Evolutionary conservation across 2,113 vertebrate species (phyloP).

Genomic region (Typhlomys cinereus): DNA sequence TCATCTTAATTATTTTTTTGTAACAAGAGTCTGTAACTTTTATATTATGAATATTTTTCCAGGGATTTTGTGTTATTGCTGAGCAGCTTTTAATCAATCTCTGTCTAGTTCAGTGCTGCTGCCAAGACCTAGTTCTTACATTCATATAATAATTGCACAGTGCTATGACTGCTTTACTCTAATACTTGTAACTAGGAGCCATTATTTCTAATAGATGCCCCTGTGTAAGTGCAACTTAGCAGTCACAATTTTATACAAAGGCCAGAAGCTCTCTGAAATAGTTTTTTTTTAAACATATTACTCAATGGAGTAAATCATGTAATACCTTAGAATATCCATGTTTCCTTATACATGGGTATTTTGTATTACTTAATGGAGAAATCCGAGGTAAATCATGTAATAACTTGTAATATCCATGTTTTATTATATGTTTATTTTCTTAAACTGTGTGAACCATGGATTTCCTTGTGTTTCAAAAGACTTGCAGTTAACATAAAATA

Average conservation of each 20-base stretch:
- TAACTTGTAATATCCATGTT: conserved; percentile 78
- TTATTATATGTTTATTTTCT: conserved; percentile 74
- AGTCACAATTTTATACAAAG: conserved; percentile 71
- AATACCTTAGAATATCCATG: too few species aligned
- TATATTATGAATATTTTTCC: conserved; percentile 91
- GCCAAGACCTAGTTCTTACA: conserved; percentile 82
- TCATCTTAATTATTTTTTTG: conserved; percentile 87
- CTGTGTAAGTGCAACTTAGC: conserved; percentile 53
- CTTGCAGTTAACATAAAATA: conserved; percentile 82
- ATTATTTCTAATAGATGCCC: conserved; percentile 80
- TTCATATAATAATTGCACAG: conserved; percentile 73
- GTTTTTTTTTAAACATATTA: too few species aligned
- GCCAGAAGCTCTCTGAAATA: conserved; percentile 62
- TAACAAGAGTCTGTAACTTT: conserved; percentile 90
- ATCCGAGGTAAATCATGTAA: conserved; percentile 63
- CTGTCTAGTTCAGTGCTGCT: conserved; percentile 83
- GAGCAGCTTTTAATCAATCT: conserved; percentile 80
- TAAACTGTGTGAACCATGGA: conserved; percentile 77
- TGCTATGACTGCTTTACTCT: conserved; percentile 79
- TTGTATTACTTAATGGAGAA: conserved; percentile 72
- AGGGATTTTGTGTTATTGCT: conserved; percentile 88
- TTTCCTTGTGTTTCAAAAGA: conserved; percentile 80
- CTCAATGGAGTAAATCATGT: too few species aligned
- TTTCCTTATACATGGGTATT: conserved; percentile 71
- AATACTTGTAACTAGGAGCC: conserved; percentile 70